phyloP scores from a whole-genome alignment of 2,113 vertebrate species.

The Hemiscyllium ocellatum region DNA sequence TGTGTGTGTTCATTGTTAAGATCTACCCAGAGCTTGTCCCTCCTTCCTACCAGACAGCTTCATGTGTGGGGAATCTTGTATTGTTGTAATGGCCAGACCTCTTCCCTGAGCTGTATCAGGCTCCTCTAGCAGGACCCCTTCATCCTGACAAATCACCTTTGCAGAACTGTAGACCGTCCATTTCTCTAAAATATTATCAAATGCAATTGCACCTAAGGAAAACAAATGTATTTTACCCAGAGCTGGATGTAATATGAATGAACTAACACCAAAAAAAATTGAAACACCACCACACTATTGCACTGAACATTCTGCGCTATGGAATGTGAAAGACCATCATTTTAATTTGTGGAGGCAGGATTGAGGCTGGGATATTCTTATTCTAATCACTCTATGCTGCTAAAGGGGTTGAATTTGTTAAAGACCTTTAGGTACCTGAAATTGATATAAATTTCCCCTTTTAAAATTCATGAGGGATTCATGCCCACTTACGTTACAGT shows the following conservation, averaged over 20 bases:
- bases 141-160: neutral
- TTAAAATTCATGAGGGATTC: neutral
- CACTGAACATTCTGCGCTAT: neutral
- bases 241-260: neutral
- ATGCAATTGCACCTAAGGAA: neutral
- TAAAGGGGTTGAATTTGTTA: neutral
- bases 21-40: neutral
- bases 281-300: neutral
- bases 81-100: neutral
- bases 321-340: neutral
- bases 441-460: neutral
- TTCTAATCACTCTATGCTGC: neutral
- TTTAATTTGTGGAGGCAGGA: neutral
- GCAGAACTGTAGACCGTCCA: neutral
- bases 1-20: neutral
- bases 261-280: neutral
- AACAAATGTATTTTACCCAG: neutral
- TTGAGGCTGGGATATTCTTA: neutral
- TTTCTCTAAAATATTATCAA: slow-evolving; percentile 19
- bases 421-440: neutral
- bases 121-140: neutral
- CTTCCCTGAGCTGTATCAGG: neutral
- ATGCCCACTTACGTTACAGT: neutral
- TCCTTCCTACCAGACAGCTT: neutral
- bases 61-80: neutral